Percentiles rank a stretch among this genome's conserved stretches.
phyloP scores from a whole-genome alignment of 2,797 vertebrate species.

The Tachyglossus aculeatus region DNA sequence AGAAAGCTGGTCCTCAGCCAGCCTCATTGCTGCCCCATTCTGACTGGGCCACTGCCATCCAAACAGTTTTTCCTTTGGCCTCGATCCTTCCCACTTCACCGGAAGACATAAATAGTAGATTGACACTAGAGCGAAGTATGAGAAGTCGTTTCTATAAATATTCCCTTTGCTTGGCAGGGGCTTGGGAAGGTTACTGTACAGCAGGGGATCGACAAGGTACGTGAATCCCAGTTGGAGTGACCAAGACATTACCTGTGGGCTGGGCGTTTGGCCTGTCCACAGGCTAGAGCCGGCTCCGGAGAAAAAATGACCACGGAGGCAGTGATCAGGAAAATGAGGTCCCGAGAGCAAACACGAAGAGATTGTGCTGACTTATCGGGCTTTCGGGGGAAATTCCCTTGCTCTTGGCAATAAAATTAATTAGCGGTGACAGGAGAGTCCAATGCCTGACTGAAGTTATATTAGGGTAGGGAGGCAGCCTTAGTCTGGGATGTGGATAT shows the following conservation, averaged over 20 bases:
- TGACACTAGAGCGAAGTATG: constrained; percentile 13
- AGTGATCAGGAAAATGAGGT: constrained; percentile 40
- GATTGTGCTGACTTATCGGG: constrained; percentile 48
- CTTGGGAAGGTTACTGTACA: neutral
- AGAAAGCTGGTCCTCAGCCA: constrained; percentile 35
- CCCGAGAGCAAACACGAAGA: constrained; percentile 56
- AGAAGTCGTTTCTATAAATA: constrained; percentile 26
- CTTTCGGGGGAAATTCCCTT: constrained; percentile 44
- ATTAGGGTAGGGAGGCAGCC: constrained; percentile 49
- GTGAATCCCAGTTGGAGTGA: no score
- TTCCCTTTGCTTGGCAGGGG: neutral
- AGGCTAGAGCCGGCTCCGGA: constrained; percentile 18
- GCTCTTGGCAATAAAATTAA: constrained; percentile 49
- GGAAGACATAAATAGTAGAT: constrained; percentile 47
- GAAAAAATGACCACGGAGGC: constrained; percentile 24
- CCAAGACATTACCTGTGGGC: no score
- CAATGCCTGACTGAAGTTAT: constrained; percentile 46
- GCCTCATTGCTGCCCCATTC: constrained; percentile 34
- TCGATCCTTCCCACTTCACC: constrained; percentile 30
- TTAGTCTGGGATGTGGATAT: constrained; percentile 37
- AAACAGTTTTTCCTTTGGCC: constrained; percentile 25
- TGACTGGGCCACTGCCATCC: neutral
- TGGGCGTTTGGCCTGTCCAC: constrained; percentile 15
- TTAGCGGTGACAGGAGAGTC: constrained; percentile 62
- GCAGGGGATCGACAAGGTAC: no score